Percentiles rank a stretch among this genome's conserved stretches.
Evolutionary conservation across 2,888 invertebrate genomes (phyloP).

Genomic region (Agrotis exclamationis): DNA sequence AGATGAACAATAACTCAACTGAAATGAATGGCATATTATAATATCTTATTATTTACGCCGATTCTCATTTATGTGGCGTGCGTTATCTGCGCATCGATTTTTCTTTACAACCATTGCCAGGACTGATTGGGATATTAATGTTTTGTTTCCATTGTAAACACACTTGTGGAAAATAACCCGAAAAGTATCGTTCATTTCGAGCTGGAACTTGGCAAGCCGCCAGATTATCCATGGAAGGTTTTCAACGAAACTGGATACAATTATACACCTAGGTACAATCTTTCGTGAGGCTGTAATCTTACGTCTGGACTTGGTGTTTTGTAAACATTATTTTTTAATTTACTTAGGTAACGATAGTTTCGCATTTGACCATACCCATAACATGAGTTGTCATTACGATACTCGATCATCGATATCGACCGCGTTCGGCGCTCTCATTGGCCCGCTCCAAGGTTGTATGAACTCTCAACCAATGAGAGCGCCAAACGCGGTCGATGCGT

Average conservation of each 20-base stretch:
- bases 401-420: too few relatives aligned
- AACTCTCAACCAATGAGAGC: too few relatives aligned
- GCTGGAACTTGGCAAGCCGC: constrained; percentile 24
- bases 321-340: background rate
- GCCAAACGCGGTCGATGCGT: too few relatives aligned
- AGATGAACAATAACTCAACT: background rate
- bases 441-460: too few relatives aligned
- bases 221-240: constrained; percentile 10
- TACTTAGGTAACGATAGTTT: too few relatives aligned
- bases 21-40: constrained; percentile 1
- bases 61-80: constrained; percentile 16
- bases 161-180: constrained; percentile 9
- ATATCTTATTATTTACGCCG: background rate
- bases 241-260: background rate
- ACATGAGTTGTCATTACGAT: too few relatives aligned
- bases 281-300: background rate
- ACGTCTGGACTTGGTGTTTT: background rate
- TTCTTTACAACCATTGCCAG: constrained; percentile 30
- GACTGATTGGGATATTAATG: constrained; percentile 31
- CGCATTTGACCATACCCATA: too few relatives aligned
- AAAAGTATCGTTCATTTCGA: background rate
- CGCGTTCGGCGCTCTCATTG: too few relatives aligned
- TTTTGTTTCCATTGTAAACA: constrained; percentile 23
- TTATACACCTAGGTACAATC: background rate
- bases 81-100: constrained; percentile 57